Conservation (phyloP, 2,888 invertebrate species). For the Calameuta pallipes region DNA sequence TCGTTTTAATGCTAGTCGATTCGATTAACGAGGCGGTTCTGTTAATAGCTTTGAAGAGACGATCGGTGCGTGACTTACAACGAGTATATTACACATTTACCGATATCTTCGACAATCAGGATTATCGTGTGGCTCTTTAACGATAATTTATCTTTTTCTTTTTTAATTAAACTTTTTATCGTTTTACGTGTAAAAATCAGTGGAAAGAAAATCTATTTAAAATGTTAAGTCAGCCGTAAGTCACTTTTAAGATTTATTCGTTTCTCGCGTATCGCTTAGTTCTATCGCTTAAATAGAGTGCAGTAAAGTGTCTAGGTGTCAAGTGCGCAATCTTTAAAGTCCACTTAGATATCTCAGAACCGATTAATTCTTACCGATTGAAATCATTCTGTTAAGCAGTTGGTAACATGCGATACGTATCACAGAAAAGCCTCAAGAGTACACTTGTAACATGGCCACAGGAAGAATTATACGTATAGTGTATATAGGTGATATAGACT, state of each 20-base stretch:
- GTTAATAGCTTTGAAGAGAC: not conserved
- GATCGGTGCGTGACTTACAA: not conserved
- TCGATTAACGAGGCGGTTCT: not conserved
- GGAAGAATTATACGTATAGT: not conserved
- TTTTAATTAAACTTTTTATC: not conserved
- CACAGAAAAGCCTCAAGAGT: not conserved
- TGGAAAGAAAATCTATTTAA: not conserved
- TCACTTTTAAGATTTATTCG: not conserved
- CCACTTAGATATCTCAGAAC: not conserved
- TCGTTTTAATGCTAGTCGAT: not conserved
- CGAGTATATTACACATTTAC: not conserved
- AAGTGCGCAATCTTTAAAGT: not conserved
- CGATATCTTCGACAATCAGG: not conserved
- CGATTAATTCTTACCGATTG: not conserved
- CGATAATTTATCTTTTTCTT: not conserved
- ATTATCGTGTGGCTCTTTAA: not conserved
- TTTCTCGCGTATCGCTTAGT: not conserved
- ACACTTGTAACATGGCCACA: not conserved
- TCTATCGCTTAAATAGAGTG: not conserved
- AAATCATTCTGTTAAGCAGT: not conserved
- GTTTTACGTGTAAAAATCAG: not conserved
- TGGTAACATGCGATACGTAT: not conserved
- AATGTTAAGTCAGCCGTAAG: not conserved
- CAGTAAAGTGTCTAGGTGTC: not conserved
- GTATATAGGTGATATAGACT: not conserved